phyloP scores from a whole-genome alignment of 2,113 vertebrate genomes.

The Percina caprodes region DNA sequence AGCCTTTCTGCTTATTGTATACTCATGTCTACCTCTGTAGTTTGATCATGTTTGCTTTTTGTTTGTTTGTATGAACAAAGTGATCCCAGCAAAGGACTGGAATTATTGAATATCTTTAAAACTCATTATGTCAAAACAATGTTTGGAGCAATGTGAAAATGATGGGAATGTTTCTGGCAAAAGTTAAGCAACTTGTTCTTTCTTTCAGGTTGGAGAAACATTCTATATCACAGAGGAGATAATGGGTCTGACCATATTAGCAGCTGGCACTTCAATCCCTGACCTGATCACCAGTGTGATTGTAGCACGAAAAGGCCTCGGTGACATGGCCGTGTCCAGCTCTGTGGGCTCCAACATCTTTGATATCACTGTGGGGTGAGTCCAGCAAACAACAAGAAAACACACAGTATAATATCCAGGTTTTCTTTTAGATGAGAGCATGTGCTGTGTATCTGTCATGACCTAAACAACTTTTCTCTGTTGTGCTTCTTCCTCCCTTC shows the following conservation, averaged over 20 bases:
- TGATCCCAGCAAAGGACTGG: not conserved
- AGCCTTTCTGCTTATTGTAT: not conserved
- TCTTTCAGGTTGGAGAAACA: constrained; percentile 82
- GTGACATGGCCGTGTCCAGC: constrained; percentile 87
- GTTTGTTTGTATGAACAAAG: not conserved
- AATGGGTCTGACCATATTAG: constrained; percentile 85
- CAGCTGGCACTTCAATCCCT: constrained; percentile 85
- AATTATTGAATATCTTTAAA: not conserved
- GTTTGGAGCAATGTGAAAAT: not conserved
- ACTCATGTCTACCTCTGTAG: not conserved
- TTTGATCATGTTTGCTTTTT: not conserved
- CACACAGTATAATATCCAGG: not conserved
- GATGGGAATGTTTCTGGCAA: not conserved
- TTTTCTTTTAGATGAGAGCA: not conserved
- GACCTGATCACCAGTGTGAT: constrained; percentile 87
- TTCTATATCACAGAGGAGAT: constrained; percentile 86
- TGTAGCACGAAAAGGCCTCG: constrained; percentile 84
- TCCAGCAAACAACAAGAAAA: not conserved
- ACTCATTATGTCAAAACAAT: not conserved
- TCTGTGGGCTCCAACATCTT: constrained; percentile 87
- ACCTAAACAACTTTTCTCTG: not conserved
- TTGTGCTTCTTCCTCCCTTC: not conserved
- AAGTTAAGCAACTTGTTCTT: not conserved
- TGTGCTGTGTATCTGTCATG: not conserved
- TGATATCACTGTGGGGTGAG: constrained; percentile 86